Percentiles rank a stretch among this genome's conserved stretches.
Conservation (phyloP, 2,888 invertebrate genomes). For the Cryptosula pallasiana region DNA sequence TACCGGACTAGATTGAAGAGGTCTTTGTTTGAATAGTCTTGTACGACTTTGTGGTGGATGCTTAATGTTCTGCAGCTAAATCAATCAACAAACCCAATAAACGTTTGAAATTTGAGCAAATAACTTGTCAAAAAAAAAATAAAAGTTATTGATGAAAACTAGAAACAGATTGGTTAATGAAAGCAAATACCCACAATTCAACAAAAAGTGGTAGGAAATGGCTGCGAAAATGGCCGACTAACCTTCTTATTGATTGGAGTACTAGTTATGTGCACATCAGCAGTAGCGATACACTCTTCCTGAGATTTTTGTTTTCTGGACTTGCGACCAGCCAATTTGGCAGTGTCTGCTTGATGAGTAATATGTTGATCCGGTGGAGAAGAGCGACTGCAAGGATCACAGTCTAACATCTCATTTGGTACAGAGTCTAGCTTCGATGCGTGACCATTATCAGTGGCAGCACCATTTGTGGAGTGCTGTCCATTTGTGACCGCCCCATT, state of each 20-base stretch:
- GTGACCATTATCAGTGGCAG: not conserved
- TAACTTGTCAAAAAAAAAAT: too few relatives aligned
- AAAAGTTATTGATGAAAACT: too few relatives aligned
- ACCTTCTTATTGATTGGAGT: slow-evolving; percentile 20
- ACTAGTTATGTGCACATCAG: not conserved
- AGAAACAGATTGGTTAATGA: too few relatives aligned
- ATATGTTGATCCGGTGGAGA: not conserved
- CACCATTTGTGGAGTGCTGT: not conserved
- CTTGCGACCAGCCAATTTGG: not conserved
- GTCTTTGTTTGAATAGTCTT: slow-evolving; percentile 54
- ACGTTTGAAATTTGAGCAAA: too few relatives aligned
- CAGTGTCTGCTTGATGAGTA: not conserved
- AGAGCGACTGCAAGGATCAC: not conserved
- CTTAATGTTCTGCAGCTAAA: slow-evolving; percentile 11
- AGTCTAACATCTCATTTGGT: too few relatives aligned
- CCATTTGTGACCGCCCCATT: not conserved
- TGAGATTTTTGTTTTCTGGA: not conserved
- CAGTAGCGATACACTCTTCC: not conserved
- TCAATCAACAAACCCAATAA: too few relatives aligned
- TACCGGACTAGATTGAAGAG: slow-evolving; percentile 77
- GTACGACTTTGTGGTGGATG: not conserved
- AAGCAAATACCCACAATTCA: too few relatives aligned
- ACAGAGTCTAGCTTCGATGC: too few relatives aligned
- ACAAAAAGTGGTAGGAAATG: too few relatives aligned
- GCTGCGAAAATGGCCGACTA: too few relatives aligned